These are phyloP conservation scores for Oreochromis tanganicae DNA, from an alignment of 2,113 vertebrate species.

Conservation along the genomic window DNA sequence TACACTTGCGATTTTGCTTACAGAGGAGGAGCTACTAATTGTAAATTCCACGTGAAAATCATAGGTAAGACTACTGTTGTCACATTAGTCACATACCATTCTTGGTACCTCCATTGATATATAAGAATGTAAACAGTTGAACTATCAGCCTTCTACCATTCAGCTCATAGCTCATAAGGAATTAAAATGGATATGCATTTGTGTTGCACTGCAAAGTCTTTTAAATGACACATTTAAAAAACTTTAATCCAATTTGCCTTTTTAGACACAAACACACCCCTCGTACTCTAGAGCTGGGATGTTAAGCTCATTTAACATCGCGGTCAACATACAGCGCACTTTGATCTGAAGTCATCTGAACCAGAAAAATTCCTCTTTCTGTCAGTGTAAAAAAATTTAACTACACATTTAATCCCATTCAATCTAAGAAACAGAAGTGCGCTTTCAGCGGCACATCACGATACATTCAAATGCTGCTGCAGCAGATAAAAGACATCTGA, in stretches of 20 bases:
- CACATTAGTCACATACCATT: background rate
- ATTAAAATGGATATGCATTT: background rate
- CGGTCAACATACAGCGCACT: background rate
- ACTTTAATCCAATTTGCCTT: no score
- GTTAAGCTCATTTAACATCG: background rate
- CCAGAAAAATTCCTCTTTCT: background rate
- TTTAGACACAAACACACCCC: background rate
- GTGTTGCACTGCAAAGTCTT: background rate
- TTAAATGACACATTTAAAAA: background rate
- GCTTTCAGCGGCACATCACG: background rate
- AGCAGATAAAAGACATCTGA: background rate
- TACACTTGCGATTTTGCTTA: conserved; percentile 55
- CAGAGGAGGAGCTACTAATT: background rate
- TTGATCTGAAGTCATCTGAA: background rate
- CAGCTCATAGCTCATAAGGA: background rate
- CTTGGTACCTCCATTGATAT: background rate
- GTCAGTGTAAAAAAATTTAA: background rate
- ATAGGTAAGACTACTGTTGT: conserved; percentile 38
- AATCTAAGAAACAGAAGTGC: background rate
- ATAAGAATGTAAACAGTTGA: rapidly evolving
- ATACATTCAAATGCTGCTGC: background rate
- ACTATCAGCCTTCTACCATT: background rate
- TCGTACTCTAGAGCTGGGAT: background rate
- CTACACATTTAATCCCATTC: background rate
- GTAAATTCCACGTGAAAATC: background rate